Conservation (phyloP, 1,140 invertebrate species). For the Panagrolaimus sp. region DNA sequence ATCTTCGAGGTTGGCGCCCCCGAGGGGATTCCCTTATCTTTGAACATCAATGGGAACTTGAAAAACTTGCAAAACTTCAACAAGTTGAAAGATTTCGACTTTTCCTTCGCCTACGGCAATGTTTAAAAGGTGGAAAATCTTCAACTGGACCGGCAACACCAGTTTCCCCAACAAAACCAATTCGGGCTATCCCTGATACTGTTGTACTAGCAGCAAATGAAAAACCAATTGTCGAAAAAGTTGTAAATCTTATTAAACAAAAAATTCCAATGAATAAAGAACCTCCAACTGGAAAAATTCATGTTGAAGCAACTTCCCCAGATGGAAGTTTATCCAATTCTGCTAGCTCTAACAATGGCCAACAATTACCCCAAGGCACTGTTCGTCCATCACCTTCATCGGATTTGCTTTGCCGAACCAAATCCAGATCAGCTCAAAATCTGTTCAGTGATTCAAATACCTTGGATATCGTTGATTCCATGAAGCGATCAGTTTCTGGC, state of each 20-base stretch:
- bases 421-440: constrained; percentile 45
- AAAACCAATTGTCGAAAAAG: constrained; percentile 50
- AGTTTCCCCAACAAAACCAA: constrained; percentile 48
- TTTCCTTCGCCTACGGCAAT: constrained; percentile 53
- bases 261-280: constrained; percentile 59
- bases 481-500: constrained; percentile 44
- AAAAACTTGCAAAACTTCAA: constrained; percentile 89
- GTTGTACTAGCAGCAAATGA: constrained; percentile 47
- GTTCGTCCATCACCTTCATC: constrained; percentile 35
- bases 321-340: constrained; percentile 45
- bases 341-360: constrained; percentile 31
- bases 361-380: no score
- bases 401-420: constrained; percentile 29
- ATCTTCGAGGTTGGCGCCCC: constrained; percentile 87
- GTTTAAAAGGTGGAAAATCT: constrained; percentile 37
- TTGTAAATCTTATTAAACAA: constrained; percentile 50
- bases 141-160: constrained; percentile 41
- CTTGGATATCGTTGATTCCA: constrained; percentile 29
- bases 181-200: constrained; percentile 49
- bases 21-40: constrained; percentile 93
- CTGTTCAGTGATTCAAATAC: constrained; percentile 9
- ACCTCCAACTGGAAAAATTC: constrained; percentile 49
- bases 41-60: constrained; percentile 97
- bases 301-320: no score
- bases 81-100: constrained; percentile 56